A percentile compares a stretch with the other conserved stretches of the same genome.
Evolutionary conservation across 2,113 vertebrate genomes (phyloP).

Genomic region (Engystomops pustulosus): DNA sequence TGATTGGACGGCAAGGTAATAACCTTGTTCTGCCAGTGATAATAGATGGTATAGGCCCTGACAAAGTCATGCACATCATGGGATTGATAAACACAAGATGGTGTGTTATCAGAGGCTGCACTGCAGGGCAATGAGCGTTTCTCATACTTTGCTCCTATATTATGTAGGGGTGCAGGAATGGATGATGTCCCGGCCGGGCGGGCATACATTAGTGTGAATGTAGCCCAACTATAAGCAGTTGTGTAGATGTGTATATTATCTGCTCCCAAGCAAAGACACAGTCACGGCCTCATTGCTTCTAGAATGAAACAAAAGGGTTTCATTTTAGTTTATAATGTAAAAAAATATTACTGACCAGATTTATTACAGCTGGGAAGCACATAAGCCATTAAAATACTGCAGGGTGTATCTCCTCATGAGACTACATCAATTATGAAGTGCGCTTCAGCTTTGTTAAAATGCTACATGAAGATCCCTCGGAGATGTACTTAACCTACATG

Average conservation of each 20-base stretch:
- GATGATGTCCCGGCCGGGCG: too few relatives aligned
- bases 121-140: too few relatives aligned
- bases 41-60: too few relatives aligned
- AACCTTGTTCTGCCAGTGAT: too few relatives aligned
- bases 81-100: too few relatives aligned
- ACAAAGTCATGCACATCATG: too few relatives aligned
- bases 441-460: slow-evolving; percentile 42
- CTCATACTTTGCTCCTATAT: too few relatives aligned
- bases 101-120: too few relatives aligned
- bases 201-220: too few relatives aligned
- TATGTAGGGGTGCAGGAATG: too few relatives aligned
- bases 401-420: slow-evolving; percentile 37
- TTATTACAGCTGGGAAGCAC: slow-evolving; percentile 33
- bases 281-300: not conserved
- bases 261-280: not conserved
- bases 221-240: too few relatives aligned
- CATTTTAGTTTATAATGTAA: not conserved
- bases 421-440: slow-evolving; percentile 48
- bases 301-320: not conserved
- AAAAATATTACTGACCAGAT: slow-evolving; percentile 40
- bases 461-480: slow-evolving; percentile 35
- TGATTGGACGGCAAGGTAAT: too few relatives aligned
- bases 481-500: slow-evolving; percentile 55
- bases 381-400: not conserved
- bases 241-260: not conserved